These are phyloP conservation scores for Cataglyphis albicans DNA, from an alignment of 2,888 invertebrate genomes.

Conservation along the genomic window DNA sequence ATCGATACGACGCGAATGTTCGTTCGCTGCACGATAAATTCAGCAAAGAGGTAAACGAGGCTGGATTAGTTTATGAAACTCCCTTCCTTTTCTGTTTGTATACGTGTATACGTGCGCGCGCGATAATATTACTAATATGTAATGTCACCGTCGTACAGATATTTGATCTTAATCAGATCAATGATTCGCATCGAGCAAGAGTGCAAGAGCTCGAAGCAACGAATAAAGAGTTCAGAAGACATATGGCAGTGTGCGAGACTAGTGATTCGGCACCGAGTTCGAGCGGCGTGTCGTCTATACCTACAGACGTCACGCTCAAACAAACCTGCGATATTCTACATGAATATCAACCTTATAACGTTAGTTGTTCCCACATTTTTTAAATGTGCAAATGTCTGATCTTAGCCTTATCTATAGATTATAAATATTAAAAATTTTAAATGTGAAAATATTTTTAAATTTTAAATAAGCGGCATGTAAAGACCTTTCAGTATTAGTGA, in stretches of 20 bases:
- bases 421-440: neutral
- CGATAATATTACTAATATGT: neutral
- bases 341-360: conserved; percentile 82
- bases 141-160: conserved; percentile 74
- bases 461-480: neutral
- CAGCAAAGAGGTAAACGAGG: conserved; percentile 79
- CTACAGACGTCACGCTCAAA: conserved; percentile 77
- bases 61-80: neutral
- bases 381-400: neutral
- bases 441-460: neutral
- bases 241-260: conserved; percentile 82
- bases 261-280: conserved; percentile 85
- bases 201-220: conserved; percentile 85
- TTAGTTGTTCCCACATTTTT: conserved; percentile 67
- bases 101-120: neutral
- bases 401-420: neutral
- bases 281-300: conserved; percentile 84
- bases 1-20: conserved; percentile 78
- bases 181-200: conserved; percentile 85
- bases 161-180: conserved; percentile 86
- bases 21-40: conserved; percentile 83
- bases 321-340: conserved; percentile 80
- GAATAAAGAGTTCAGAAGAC: conserved; percentile 84
- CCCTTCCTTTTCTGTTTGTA: neutral
- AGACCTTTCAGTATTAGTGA: neutral